These are phyloP conservation scores for Podocnemis expansa DNA, from an alignment of 2,113 vertebrate genomes.

Conservation along the genomic window DNA sequence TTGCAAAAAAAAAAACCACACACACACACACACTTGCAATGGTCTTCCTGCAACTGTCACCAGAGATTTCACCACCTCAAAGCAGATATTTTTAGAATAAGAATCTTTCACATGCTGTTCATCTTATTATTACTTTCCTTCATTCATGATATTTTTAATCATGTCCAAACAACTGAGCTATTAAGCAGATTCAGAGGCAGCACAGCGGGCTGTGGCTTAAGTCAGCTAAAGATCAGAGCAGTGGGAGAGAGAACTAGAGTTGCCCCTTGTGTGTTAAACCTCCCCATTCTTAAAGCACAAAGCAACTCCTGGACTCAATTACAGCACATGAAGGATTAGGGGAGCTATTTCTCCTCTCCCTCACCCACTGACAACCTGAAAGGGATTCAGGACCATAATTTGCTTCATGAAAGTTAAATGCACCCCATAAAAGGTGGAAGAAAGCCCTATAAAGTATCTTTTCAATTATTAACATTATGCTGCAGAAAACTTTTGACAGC, in stretches of 20 bases:
- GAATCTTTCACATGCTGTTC: conserved; percentile 4
- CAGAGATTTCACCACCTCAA: background rate
- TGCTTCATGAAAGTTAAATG: background rate
- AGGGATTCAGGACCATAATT: background rate
- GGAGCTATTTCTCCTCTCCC: background rate
- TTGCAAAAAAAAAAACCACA: no score
- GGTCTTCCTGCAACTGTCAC: background rate
- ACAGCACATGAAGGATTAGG: accelerated
- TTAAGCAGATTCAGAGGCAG: conserved; percentile 27
- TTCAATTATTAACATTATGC: background rate
- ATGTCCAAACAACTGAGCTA: conserved; percentile 28
- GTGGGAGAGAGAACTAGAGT: background rate
- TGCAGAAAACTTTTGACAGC: accelerated
- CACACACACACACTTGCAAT: background rate
- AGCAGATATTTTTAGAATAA: conserved; percentile 30
- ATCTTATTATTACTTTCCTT: background rate
- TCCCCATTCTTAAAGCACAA: background rate
- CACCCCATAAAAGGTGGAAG: background rate
- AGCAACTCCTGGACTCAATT: background rate
- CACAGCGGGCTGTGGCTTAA: conserved; percentile 5
- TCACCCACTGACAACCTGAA: background rate
- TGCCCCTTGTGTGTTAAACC: conserved; percentile 7
- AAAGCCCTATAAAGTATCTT: background rate
- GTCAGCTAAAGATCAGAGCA: conserved; percentile 32
- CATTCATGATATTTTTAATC: conserved; percentile 45